These are phyloP conservation scores for Anaspis maculata DNA, from an alignment of 2,888 invertebrate genomes.

Conservation along the genomic window DNA sequence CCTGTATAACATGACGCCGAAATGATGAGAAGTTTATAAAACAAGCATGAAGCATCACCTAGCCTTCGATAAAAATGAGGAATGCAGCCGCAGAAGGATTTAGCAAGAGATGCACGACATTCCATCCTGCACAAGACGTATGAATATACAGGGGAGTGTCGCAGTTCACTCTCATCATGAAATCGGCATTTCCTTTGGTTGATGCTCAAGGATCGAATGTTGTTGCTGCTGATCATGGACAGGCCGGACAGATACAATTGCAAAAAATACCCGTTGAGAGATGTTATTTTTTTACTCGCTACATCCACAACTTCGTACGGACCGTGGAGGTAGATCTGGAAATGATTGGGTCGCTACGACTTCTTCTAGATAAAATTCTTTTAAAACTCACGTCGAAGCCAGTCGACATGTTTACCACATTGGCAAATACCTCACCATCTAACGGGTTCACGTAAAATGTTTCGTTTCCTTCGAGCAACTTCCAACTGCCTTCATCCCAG, in stretches of 20 bases:
- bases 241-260: conserved; percentile 35
- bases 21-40: no score
- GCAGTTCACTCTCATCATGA: conserved; percentile 54
- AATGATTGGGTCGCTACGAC: conserved; percentile 9
- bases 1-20: no score
- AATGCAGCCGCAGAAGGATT: conserved; percentile 57
- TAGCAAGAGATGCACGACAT: conserved; percentile 56
- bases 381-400: conserved; percentile 61
- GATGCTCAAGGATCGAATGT: conserved; percentile 42
- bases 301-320: conserved; percentile 61
- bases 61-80: conserved; percentile 63
- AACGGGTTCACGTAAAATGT: conserved; percentile 58
- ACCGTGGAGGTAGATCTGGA: conserved; percentile 56
- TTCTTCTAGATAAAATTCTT: conserved; percentile 27
- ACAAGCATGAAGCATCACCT: no score
- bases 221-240: conserved; percentile 35
- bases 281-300: conserved; percentile 41
- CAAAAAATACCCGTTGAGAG: conserved; percentile 32
- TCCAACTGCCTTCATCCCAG: conserved; percentile 51
- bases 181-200: conserved; percentile 63
- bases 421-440: conserved; percentile 68
- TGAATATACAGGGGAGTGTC: conserved; percentile 60
- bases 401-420: conserved; percentile 61
- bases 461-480: conserved; percentile 39
- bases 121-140: conserved; percentile 63